phyloP scores from a whole-genome alignment of 2,797 vertebrate genomes.

The Macrochelys suwanniensis region DNA sequence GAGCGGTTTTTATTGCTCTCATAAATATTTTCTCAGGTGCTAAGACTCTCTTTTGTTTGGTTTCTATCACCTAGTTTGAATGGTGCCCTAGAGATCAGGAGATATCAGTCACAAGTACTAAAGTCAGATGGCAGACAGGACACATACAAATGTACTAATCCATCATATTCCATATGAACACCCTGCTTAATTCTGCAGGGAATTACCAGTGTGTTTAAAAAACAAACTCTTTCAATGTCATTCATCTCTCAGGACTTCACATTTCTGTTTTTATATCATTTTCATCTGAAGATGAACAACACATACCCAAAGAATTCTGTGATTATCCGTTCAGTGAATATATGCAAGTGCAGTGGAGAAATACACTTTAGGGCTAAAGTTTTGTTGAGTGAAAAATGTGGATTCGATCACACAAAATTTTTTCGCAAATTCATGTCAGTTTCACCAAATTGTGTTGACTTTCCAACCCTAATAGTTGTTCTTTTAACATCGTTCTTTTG shows the following conservation, averaged over 20 bases:
- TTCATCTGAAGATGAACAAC: not conserved
- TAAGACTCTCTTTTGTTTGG: constrained; percentile 56
- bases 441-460: not conserved
- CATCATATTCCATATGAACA: constrained; percentile 25
- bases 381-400: not conserved
- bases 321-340: not conserved
- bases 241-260: not conserved
- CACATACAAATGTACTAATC: constrained; percentile 57
- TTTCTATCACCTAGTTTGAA: constrained; percentile 58
- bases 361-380: not conserved
- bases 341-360: not conserved
- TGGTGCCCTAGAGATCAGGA: constrained; percentile 57
- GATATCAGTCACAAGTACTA: constrained; percentile 51
- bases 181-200: constrained; percentile 27
- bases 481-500: not conserved
- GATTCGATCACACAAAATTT: not conserved
- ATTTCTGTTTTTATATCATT: not conserved
- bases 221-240: not conserved
- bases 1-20: constrained; percentile 48
- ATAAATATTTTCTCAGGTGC: constrained; percentile 45
- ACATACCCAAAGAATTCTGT: not conserved
- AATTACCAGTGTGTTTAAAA: not conserved
- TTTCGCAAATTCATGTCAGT: not conserved
- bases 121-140: constrained; percentile 33
- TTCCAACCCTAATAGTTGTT: not conserved